A percentile compares a stretch with the other conserved stretches of the same genome.
Evolutionary conservation across 2,888 invertebrate species (phyloP).

Genomic region (Andrena dorsata): DNA sequence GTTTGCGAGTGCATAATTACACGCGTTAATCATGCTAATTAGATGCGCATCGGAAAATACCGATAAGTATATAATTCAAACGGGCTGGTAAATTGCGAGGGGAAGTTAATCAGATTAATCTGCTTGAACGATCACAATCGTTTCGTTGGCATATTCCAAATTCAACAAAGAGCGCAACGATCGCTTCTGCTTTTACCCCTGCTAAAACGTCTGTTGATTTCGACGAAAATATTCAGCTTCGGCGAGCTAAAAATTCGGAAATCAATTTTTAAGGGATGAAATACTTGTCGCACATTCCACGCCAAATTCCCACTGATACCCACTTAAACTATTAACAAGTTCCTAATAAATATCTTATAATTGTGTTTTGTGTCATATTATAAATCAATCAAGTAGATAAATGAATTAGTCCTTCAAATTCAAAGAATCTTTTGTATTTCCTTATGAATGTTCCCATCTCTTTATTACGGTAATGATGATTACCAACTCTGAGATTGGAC

Average conservation of each 20-base stretch:
- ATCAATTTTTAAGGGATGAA: neutral
- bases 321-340: no score
- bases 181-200: neutral
- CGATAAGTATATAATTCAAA: constrained; percentile 11
- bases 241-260: neutral
- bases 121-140: neutral
- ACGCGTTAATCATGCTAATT: constrained; percentile 43
- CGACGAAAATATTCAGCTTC: neutral
- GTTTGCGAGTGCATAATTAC: constrained; percentile 24
- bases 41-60: constrained; percentile 20
- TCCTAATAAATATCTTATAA: no score
- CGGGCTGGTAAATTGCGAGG: neutral
- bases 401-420: no score
- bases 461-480: no score
- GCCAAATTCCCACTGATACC: no score
- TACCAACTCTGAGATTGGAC: no score
- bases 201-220: neutral
- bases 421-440: no score
- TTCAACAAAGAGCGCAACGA: neutral
- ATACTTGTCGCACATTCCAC: neutral
- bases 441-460: no score
- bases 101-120: constrained; percentile 40
- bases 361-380: no score
- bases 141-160: neutral
- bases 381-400: no score